Evolutionary conservation across 2,888 invertebrate genomes (phyloP).

Genomic region (Lepeophtheirus nordmannii): DNA sequence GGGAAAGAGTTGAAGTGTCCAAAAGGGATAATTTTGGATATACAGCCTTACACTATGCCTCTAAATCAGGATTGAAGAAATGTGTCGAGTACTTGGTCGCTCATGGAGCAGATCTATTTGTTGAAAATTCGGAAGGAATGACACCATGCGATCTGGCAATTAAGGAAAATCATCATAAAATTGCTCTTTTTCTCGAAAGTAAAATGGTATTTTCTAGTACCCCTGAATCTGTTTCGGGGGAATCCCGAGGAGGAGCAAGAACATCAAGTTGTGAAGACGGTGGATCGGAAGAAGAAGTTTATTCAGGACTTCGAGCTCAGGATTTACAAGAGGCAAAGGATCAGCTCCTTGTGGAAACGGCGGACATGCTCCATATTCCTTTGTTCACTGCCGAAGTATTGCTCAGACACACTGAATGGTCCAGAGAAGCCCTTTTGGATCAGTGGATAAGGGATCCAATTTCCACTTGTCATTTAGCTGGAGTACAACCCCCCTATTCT

Average conservation of each 20-base stretch:
- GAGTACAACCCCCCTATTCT: conserved; percentile 46
- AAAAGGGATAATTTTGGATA: conserved; percentile 49
- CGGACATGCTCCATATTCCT: conserved; percentile 53
- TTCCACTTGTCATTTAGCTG: conserved; percentile 48
- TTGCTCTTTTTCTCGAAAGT: conserved; percentile 48
- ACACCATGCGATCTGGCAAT: conserved; percentile 52
- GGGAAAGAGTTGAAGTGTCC: conserved; percentile 44
- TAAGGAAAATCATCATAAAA: conserved; percentile 43
- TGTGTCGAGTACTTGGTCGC: conserved; percentile 48
- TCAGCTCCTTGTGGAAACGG: conserved; percentile 50
- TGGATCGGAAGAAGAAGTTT: conserved; percentile 35
- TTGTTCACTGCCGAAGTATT: conserved; percentile 53
- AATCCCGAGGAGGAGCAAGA: too few relatives aligned
- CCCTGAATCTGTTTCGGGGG: conserved; percentile 34
- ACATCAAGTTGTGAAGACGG: neutral
- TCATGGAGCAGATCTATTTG: conserved; percentile 45
- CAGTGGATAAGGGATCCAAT: conserved; percentile 51
- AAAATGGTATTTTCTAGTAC: conserved; percentile 48
- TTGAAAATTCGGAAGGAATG: conserved; percentile 46
- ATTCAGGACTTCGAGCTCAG: conserved; percentile 45
- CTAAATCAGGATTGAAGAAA: conserved; percentile 44
- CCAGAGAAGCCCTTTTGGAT: conserved; percentile 47
- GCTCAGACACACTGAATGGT: conserved; percentile 52
- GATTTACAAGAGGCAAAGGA: conserved; percentile 55
- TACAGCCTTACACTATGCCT: conserved; percentile 51